Percentiles rank a stretch among this genome's conserved stretches.
Conservation (phyloP, 1,140 invertebrate genomes). For the Bombus ignitus region DNA sequence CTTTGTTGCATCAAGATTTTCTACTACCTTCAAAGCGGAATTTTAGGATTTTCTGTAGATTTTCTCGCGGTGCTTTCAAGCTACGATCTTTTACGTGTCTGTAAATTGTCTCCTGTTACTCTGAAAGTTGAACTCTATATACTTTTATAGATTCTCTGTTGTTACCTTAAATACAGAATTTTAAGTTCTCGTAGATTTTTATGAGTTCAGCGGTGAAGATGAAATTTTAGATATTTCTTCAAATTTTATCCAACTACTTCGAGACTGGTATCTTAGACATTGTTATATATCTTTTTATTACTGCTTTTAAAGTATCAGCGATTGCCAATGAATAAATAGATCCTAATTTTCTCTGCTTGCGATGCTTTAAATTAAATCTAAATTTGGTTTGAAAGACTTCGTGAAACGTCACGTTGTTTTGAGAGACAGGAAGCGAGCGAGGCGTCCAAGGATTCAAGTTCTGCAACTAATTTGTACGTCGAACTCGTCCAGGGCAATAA, state of each 20-base stretch:
- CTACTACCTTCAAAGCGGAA: background rate
- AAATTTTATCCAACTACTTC: background rate
- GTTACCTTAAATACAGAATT: background rate
- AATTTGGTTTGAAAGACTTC: background rate
- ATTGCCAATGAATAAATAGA: background rate
- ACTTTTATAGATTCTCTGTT: background rate
- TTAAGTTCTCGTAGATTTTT: too few species aligned
- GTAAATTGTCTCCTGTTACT: background rate
- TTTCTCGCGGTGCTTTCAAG: background rate
- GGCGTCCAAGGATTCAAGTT: slow-evolving; percentile 23
- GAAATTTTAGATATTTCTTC: background rate
- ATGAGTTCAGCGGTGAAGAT: background rate
- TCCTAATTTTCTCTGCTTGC: background rate
- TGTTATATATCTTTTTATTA: too few species aligned
- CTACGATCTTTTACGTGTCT: background rate
- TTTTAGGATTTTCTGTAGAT: background rate
- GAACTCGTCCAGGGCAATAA: background rate
- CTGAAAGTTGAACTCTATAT: background rate
- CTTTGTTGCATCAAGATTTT: background rate
- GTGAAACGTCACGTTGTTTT: background rate
- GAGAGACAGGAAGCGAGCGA: background rate
- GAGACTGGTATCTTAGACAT: too few species aligned
- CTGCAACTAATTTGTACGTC: slow-evolving; percentile 22
- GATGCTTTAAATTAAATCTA: background rate
- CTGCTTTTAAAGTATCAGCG: too few species aligned